Percentiles rank a stretch among this genome's conserved stretches.
These are phyloP conservation scores for Cyanoramphus novaezelandiae DNA, from an alignment of 2,113 vertebrate species.

Conservation along the genomic window DNA sequence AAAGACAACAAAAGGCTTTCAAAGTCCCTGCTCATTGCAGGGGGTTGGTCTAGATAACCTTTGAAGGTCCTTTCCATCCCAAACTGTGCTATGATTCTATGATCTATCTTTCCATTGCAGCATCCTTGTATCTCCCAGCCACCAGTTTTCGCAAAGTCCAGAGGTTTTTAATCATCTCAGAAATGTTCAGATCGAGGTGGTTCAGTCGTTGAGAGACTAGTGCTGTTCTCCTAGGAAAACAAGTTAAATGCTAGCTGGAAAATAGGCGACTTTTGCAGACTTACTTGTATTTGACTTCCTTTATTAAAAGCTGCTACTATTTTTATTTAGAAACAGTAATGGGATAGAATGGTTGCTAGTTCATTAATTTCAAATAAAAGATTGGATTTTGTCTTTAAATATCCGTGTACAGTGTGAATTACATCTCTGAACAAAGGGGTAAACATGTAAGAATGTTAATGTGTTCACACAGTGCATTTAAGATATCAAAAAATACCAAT, in stretches of 20 bases:
- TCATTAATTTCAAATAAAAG: background rate
- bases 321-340: background rate
- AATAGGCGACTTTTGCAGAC: background rate
- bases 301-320: background rate
- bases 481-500: background rate
- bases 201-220: background rate
- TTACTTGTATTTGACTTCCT: background rate
- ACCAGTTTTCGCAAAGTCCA: background rate
- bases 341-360: background rate
- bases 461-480: background rate
- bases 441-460: background rate
- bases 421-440: background rate
- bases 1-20: background rate
- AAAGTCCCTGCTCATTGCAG: background rate
- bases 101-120: background rate
- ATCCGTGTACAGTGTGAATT: background rate
- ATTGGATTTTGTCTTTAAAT: background rate
- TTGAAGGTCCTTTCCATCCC: background rate
- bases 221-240: background rate
- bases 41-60: background rate
- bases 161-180: background rate
- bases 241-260: background rate
- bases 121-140: background rate
- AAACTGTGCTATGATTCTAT: background rate
- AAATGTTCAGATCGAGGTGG: background rate